Conservation (phyloP, 2,797 vertebrate genomes). For the Spea hammondii region DNA sequence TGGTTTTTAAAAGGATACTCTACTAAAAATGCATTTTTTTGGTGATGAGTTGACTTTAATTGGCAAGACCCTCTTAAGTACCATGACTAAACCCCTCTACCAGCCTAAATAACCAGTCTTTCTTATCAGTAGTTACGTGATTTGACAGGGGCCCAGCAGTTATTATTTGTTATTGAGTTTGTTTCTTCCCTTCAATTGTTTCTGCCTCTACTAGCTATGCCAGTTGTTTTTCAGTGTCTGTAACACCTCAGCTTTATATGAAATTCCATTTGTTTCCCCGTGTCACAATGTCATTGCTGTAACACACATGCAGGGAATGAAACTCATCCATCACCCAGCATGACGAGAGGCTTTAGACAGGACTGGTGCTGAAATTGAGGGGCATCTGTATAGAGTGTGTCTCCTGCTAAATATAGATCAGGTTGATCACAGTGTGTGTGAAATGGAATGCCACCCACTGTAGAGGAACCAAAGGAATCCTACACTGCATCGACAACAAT, state of each 20-base stretch:
- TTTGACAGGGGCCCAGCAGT: not conserved
- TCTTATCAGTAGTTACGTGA: not conserved
- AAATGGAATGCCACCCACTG: not conserved
- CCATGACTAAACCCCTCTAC: no score
- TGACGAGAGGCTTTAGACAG: slow-evolving; percentile 17
- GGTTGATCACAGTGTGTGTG: slow-evolving; percentile 16
- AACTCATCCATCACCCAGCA: slow-evolving; percentile 40
- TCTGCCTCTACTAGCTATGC: slow-evolving; percentile 14
- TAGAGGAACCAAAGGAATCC: not conserved
- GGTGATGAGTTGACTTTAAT: not conserved
- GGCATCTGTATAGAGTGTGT: slow-evolving; percentile 26
- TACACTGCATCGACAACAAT: not conserved
- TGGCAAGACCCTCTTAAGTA: not conserved
- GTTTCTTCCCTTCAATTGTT: not conserved
- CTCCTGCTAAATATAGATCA: slow-evolving; percentile 41
- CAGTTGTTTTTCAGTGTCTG: slow-evolving; percentile 8
- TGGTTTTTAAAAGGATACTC: no score
- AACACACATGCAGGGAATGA: slow-evolving; percentile 35
- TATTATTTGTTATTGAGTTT: not conserved
- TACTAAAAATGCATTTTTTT: no score
- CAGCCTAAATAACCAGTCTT: not conserved
- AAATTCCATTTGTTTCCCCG: slow-evolving; percentile 17
- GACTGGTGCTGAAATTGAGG: slow-evolving; percentile 38
- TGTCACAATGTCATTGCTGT: slow-evolving; percentile 23
- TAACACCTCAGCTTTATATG: slow-evolving; percentile 20